Percentiles rank a stretch among this genome's conserved stretches.
These are phyloP conservation scores for Elmis aenea DNA, from an alignment of 2,888 invertebrate genomes.

Conservation along the genomic window DNA sequence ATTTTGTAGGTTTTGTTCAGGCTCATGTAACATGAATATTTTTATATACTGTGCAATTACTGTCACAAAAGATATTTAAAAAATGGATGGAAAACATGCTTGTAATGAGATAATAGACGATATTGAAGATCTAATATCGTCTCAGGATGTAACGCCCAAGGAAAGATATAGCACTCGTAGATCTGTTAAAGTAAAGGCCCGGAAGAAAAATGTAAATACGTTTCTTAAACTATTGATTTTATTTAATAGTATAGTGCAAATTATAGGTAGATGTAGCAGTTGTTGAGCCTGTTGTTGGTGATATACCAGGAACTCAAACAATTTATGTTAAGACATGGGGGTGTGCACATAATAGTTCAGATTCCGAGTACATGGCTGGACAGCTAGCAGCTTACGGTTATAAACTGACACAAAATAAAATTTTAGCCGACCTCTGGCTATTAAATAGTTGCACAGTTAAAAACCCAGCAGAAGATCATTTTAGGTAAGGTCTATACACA, in stretches of 20 bases:
- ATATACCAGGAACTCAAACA: slow-evolving; percentile 67
- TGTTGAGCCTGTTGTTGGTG: slow-evolving; percentile 29
- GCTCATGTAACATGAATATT: too few relatives aligned
- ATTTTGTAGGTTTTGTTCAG: too few relatives aligned
- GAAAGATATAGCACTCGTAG: slow-evolving; percentile 69
- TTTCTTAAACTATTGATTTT: not conserved
- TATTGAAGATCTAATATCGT: slow-evolving; percentile 78
- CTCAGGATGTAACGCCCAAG: slow-evolving; percentile 75
- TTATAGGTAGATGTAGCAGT: slow-evolving; percentile 17
- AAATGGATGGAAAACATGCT: slow-evolving; percentile 21
- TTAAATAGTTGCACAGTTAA: slow-evolving; percentile 98
- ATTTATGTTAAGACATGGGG: slow-evolving; percentile 95
- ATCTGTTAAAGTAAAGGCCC: slow-evolving; percentile 62
- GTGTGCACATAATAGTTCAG: slow-evolving; percentile 95
- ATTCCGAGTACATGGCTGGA: slow-evolving; percentile 98
- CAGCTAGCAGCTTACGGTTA: slow-evolving; percentile 86
- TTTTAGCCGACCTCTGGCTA: slow-evolving; percentile 86
- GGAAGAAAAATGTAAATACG: slow-evolving; percentile 40
- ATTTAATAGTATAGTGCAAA: not conserved
- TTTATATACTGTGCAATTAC: too few relatives aligned
- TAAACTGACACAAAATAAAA: slow-evolving; percentile 72
- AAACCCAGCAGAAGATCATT: slow-evolving; percentile 93
- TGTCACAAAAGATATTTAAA: not conserved
- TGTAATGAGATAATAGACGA: slow-evolving; percentile 72
- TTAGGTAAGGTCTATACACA: too few relatives aligned